Evolutionary conservation across 2,113 vertebrate genomes (phyloP).

Genomic region (Epinephelus cyanopodus): DNA sequence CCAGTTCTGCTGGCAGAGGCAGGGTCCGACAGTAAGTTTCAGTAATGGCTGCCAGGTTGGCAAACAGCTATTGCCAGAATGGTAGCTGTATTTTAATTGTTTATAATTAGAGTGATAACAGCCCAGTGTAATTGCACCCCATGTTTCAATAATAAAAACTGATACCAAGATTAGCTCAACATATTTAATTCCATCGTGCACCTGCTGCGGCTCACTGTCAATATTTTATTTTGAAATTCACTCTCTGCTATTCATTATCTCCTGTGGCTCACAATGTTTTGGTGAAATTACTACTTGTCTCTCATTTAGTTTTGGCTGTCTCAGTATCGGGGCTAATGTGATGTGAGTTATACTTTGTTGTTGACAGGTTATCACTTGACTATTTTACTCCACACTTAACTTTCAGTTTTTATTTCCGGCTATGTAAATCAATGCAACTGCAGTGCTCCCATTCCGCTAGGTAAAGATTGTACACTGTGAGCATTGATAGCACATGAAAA

Average conservation of each 20-base stretch:
- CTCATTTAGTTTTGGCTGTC: neutral
- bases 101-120: conserved; percentile 15
- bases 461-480: conserved; percentile 5
- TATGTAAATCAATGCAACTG: neutral
- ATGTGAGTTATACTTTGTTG: conserved; percentile 7
- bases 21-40: conserved; percentile 18
- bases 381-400: neutral
- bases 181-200: conserved; percentile 2
- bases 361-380: neutral
- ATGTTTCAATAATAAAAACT: conserved; percentile 23
- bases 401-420: neutral
- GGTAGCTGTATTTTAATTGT: conserved; percentile 13
- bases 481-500: neutral
- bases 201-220: neutral
- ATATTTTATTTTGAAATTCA: neutral
- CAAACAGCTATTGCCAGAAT: conserved; percentile 2
- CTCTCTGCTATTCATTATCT: neutral
- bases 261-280: neutral
- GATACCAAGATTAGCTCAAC: conserved; percentile 7
- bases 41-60: conserved; percentile 34
- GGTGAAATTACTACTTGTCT: neutral
- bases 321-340: neutral
- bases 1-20: conserved; percentile 11
- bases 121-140: conserved; percentile 6
- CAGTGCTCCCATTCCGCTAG: neutral